Conservation (phyloP, 2,888 invertebrate species). For the Rhopalosiphum nymphaeae region DNA sequence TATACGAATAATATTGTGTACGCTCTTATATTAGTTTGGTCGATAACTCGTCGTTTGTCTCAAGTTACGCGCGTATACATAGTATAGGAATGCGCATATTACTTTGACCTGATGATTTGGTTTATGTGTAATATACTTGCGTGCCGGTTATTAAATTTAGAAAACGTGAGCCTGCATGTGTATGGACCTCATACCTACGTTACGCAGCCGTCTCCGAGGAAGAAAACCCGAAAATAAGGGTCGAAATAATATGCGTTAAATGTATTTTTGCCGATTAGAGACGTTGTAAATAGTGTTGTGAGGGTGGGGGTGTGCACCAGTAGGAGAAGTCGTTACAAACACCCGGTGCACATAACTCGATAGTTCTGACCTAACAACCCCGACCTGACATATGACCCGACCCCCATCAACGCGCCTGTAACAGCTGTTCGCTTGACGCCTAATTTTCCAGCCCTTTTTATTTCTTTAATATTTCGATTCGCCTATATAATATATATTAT, state of each 20-base stretch:
- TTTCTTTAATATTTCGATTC: conserved; percentile 30
- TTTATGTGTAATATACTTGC: neutral
- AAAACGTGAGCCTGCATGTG: neutral
- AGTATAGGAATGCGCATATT: neutral
- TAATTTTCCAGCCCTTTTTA: conserved; percentile 47
- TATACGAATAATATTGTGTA: neutral
- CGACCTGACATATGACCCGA: conserved; percentile 63
- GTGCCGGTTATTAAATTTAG: neutral
- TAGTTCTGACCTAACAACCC: conserved; percentile 63
- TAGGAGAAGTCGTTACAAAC: conserved; percentile 64
- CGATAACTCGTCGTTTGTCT: conserved; percentile 1
- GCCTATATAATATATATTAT: neutral
- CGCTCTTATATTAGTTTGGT: neutral
- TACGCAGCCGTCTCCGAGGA: conserved; percentile 53
- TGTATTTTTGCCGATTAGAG: conserved; percentile 60
- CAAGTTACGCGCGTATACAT: neutral
- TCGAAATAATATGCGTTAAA: conserved; percentile 44
- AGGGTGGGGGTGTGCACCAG: conserved; percentile 40
- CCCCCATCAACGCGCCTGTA: conserved; percentile 55
- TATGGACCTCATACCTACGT: neutral
- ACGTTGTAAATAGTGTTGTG: conserved; percentile 21
- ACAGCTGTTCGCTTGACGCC: conserved; percentile 55
- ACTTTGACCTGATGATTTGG: neutral
- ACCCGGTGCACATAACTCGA: conserved; percentile 63
- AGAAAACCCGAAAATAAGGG: conserved; percentile 66